Percentiles rank a stretch among this genome's conserved stretches.
These are phyloP conservation scores for Cynoglossus semilaevis DNA, from an alignment of 2,113 vertebrate genomes.

Conservation along the genomic window DNA sequence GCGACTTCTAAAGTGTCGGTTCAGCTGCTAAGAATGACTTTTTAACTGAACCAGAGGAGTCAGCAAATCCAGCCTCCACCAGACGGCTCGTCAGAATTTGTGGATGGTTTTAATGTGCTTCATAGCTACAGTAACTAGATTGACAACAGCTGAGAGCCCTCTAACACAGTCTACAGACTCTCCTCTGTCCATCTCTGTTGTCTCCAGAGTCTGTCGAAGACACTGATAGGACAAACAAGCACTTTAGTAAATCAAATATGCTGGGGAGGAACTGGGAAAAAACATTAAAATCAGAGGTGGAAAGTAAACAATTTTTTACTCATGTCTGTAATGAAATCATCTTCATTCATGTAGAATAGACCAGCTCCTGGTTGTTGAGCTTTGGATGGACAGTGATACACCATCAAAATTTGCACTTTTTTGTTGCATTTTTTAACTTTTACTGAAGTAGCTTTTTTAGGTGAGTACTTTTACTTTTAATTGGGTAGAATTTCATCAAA, in stretches of 20 bases:
- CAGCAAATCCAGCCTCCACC: slow-evolving; percentile 3
- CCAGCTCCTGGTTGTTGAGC: no score
- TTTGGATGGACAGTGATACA: no score
- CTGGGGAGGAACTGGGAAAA: slow-evolving; percentile 12
- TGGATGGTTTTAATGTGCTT: slow-evolving; percentile 37
- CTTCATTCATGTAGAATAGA: no score
- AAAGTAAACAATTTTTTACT: no score
- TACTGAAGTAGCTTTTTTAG: no score
- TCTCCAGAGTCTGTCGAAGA: slow-evolving; percentile 35
- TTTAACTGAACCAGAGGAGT: slow-evolving; percentile 3
- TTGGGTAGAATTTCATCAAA: no score
- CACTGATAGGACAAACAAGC: slow-evolving; percentile 30
- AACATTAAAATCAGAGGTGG: not conserved
- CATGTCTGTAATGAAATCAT: no score
- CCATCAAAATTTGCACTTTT: no score
- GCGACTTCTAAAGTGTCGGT: not conserved
- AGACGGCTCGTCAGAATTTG: slow-evolving; percentile 17
- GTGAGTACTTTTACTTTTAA: no score
- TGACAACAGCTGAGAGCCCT: slow-evolving; percentile 39
- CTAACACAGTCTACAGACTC: slow-evolving; percentile 50
- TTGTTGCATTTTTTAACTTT: no score
- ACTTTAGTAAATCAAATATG: slow-evolving; percentile 19
- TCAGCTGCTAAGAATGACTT: not conserved
- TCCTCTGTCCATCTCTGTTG: slow-evolving; percentile 27
- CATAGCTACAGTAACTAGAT: slow-evolving; percentile 30